Evolutionary conservation across 2,113 vertebrate genomes (phyloP).

Genomic region (Mirounga angustirostris): DNA sequence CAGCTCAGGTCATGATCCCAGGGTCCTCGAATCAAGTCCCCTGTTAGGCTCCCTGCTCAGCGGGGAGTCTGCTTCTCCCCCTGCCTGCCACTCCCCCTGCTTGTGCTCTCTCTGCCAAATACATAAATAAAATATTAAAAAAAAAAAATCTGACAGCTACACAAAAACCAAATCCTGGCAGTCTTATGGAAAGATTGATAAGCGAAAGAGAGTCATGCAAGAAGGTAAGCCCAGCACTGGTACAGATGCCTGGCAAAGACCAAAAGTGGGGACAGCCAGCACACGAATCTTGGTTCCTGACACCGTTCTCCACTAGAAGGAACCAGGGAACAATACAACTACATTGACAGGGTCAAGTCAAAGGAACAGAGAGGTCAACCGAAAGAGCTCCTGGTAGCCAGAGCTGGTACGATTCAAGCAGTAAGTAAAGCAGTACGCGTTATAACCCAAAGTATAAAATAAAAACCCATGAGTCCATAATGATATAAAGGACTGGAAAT

Average conservation of each 20-base stretch:
- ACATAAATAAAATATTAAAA: neutral
- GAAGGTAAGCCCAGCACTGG: neutral
- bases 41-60: neutral
- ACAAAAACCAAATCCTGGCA: neutral
- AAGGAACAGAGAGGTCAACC: neutral
- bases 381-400: neutral
- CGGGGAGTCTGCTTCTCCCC: neutral
- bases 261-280: neutral
- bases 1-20: too few relatives aligned
- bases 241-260: neutral
- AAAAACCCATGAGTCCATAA: neutral
- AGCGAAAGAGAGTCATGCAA: neutral
- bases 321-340: neutral
- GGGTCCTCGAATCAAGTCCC: neutral
- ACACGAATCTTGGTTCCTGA: neutral
- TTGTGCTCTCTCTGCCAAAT: neutral
- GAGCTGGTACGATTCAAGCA: neutral
- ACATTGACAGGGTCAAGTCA: accelerated
- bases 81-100: neutral
- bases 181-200: neutral
- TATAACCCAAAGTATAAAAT: neutral
- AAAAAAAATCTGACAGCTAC: neutral
- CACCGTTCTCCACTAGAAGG: neutral
- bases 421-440: neutral
- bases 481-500: neutral